Evolutionary conservation across 2,888 invertebrate species (phyloP), one percentile per base, ranked within the genome.

Genomic region (Drosophila anceps): DNA sequence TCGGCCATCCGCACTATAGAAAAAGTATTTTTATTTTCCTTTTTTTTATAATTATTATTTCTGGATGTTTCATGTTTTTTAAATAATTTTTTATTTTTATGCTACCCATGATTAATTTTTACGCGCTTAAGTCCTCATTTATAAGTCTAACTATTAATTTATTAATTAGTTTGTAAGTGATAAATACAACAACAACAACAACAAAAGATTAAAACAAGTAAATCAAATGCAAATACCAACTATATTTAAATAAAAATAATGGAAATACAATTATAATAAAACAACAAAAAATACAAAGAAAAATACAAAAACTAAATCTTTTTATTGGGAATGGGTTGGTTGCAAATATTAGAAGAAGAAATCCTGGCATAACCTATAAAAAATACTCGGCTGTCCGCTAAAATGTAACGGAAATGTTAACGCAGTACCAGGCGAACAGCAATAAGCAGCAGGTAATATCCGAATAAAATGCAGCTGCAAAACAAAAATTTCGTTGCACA

Each of bases 91-190:
- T 68, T 39, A 39, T 66, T 67, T 46, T 50, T 66, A 62, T 44
- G 58, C 58, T 58, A 63, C 41, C 70, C 84, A 79, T 88, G 75
- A 73, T 76, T 72, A 64, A 90, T 71, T 84, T 80, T 58, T 86
- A 81, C 66, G 59, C 70, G 60, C 70, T 83, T 90, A 86, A 86
- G 90, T 69, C 60, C 59, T 79, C 70, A 75, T 84, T 76, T 79
- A 74, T 91, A 91, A 91, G 87, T 77, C 78, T 90, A 87, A 87
- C 78, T 88, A 90, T 81, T 88, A 90, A 88, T 91, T 88, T 88
- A 88, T 88, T 88, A 91, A 91, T 88, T 88, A 88, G 88, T 88
- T 82, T 61, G 88, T 91, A 88, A 84, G 88, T 53, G 65, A 82
- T 72, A 69, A 66, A 60, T 50, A 50, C 70, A 74, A 73, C 68